Base-by-base conservation (phyloP, 2,113 vertebrate species). In the Ranitomeya imitator region DNA sequence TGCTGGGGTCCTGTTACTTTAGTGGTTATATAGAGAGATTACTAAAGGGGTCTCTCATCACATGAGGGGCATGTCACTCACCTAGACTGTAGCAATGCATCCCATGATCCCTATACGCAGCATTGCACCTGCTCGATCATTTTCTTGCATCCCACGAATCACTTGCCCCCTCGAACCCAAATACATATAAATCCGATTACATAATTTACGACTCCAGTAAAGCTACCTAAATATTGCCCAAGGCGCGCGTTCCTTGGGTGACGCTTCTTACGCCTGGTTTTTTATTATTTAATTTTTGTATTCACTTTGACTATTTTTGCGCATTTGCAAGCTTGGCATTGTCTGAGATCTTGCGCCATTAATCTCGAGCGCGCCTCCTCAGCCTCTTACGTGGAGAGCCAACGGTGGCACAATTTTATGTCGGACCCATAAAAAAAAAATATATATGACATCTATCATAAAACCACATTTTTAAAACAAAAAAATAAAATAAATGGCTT, bases 401-500 rank as follows among this genome's bases (percentile, higher is more conserved):
- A 74, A 26, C 52, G n/a, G 45, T 73, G 52, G 52, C 52, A 12
- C 55, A 12, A 37, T 85, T 76, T 57, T 74, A 85, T 55, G 52
- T 85, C 26, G 45, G 69, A 14, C 19, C 67, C 14, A 60, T 85
- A 73, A 85, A 85, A 85, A 23, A 74, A 45, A 45, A 45, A 45
- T 2, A 45, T 2, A 76, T 85, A 85, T 74, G 83, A 85, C 67
- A 85, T 57, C 23, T 85, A 55, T 74, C 69, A 73, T 19, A 59
- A 52, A 69, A 54, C 63, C 82, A 84, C 82, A 84, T 84, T 74
- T 85, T 74, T n/a, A n/a, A n/a, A n/a, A n/a, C n/a, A 76, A 85
- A 85, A 85, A 85, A 74, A 85, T 76, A 76, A 85, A 85, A 85
- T 59, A 74, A 85, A 85, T 74, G 74, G 83, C 69, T 74, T 73